Base-by-base conservation (phyloP, 2,888 invertebrate species). In the Neoascia interrupta region DNA sequence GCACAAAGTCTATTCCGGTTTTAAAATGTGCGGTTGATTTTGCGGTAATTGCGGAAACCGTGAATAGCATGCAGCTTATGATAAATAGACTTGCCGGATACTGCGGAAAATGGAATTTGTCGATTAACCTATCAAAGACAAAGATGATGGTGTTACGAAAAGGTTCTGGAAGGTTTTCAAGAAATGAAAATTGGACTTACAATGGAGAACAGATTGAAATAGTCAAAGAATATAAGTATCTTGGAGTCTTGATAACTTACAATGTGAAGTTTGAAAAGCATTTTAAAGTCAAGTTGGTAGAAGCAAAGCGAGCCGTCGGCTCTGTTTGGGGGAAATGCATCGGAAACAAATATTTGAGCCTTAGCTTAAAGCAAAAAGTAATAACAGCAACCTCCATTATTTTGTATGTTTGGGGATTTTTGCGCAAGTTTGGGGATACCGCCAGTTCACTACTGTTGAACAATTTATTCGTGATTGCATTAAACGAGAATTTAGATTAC, bases 251-350 rank as follows among this genome's bases (percentile, higher is more conserved):
- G 19, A 41, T 18, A 51, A 41, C 23, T 10, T 31, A n/a, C n/a
- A 63, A 51, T 34, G 34, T 47, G 31, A 26, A 56, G 5, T 19
- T 41, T n/a, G 16, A 61, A 28, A 4, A n/a, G n/a, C n/a, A n/a
- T n/a, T n/a, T n/a, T n/a, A n/a, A n/a, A n/a, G n/a, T 11, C 0
- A 61, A 61, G 15, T 6, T 61, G 11, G 5, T 18, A 36, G 19
- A 66, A 54, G 36, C 54, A 5, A 66, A 43, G 28, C 8, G 43
- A 1, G 54, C 53, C n/a, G 28, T 64, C 43, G 43, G 36, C 43
- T 53, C 53, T 16, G 43, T 45, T 10, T 64, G 61, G 49, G 10
- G 37, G 3, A 11, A 23, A 21, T 49, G 39, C n/a, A 61, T 28
- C 11, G 19, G 36, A 23, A 47, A 26, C 16, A 60, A 60, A 37